Conservation (phyloP, 1,140 invertebrate genomes). For the Trichoplusia ni region DNA sequence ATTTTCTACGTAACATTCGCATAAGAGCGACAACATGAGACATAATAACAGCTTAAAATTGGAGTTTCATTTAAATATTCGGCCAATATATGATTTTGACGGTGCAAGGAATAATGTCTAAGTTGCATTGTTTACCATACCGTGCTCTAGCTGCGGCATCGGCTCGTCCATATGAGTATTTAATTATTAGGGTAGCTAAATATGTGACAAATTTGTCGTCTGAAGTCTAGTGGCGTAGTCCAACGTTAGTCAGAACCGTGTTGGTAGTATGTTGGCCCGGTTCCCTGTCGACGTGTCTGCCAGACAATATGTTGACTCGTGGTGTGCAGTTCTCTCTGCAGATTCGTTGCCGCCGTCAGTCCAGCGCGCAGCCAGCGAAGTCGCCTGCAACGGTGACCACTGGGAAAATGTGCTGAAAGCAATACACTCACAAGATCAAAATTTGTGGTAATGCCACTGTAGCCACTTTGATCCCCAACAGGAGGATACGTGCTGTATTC, state of each 20-base stretch:
- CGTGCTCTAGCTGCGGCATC: too few species aligned
- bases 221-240: too few species aligned
- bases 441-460: slow-evolving; percentile 79
- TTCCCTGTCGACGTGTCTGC: slow-evolving; percentile 31
- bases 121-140: too few species aligned
- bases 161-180: too few species aligned
- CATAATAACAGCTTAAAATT: too few species aligned
- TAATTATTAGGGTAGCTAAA: too few species aligned
- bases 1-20: too few species aligned
- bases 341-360: slow-evolving; percentile 71
- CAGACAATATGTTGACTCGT: slow-evolving; percentile 76
- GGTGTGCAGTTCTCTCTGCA: slow-evolving; percentile 82
- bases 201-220: too few species aligned
- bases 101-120: too few species aligned
- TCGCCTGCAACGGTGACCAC: slow-evolving; percentile 77
- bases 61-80: too few species aligned
- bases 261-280: slow-evolving; percentile 3
- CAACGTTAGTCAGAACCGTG: neutral
- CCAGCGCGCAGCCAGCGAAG: slow-evolving; percentile 68
- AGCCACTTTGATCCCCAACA: slow-evolving; percentile 56
- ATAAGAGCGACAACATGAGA: too few species aligned
- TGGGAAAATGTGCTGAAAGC: slow-evolving; percentile 80
- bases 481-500: slow-evolving; percentile 74
- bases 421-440: slow-evolving; percentile 77
- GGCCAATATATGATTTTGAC: too few species aligned